Evolutionary conservation across 2,113 vertebrate genomes (phyloP).

Genomic region (Crotophaga sulcirostris): DNA sequence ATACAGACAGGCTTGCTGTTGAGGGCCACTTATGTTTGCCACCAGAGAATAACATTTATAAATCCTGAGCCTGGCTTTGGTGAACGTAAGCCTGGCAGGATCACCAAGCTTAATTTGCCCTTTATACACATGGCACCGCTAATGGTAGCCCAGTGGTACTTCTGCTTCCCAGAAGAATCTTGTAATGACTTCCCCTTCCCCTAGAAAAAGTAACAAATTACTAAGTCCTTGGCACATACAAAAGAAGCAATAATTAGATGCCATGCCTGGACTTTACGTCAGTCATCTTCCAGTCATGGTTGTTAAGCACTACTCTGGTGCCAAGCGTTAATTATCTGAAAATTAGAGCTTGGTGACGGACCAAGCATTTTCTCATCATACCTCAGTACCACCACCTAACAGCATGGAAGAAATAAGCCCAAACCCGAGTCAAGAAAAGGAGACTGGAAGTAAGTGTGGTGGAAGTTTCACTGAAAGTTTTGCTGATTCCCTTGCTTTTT

Average conservation of each 20-base stretch:
- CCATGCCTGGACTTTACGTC: conserved; percentile 67
- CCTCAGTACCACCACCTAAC: conserved; percentile 28
- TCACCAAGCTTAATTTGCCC: background rate
- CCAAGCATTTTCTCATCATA: conserved; percentile 69
- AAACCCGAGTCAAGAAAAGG: conserved; percentile 16
- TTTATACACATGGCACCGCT: background rate
- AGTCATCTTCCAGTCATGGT: conserved; percentile 69
- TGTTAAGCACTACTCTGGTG: conserved; percentile 57
- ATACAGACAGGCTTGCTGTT: background rate
- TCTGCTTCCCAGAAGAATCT: background rate
- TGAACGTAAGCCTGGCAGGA: background rate
- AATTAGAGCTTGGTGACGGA: conserved; percentile 72
- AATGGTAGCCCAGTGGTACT: background rate
- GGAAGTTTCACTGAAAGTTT: background rate
- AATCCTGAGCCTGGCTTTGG: background rate
- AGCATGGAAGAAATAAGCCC: conserved; percentile 3
- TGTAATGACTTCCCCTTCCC: conserved; percentile 2
- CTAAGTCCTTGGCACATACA: conserved; percentile 63
- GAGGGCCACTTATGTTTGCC: background rate
- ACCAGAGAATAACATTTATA: conserved; percentile 25
- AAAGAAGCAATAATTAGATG: conserved; percentile 61
- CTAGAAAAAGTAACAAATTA: conserved; percentile 44
- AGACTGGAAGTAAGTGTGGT: background rate
- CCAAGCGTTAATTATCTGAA: conserved; percentile 78
- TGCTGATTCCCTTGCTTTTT: background rate